Evolutionary conservation across 1,140 invertebrate genomes (phyloP).

Genomic region (Aphidius ervi): DNA sequence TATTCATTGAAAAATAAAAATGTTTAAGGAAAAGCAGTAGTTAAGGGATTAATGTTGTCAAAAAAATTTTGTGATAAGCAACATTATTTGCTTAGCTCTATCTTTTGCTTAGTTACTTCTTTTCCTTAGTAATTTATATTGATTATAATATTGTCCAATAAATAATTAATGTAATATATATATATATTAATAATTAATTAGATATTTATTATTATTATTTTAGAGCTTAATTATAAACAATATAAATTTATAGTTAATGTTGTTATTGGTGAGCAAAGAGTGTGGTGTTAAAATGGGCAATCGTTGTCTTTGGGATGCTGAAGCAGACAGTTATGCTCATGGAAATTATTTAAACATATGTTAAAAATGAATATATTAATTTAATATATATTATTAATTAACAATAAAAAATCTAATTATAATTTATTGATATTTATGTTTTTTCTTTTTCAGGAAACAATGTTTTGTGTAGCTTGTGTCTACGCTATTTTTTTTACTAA

Average conservation of each 20-base stretch:
- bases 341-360: conserved; percentile 70
- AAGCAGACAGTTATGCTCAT: conserved; percentile 76
- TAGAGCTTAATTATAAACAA: conserved; percentile 62
- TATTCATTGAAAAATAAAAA: too few species aligned
- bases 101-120: too few species aligned
- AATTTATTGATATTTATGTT: too few species aligned
- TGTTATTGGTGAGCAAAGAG: conserved; percentile 73
- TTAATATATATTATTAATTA: background rate
- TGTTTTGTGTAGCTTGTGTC: conserved; percentile 69
- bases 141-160: too few species aligned
- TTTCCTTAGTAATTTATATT: too few species aligned
- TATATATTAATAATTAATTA: background rate
- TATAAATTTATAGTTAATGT: conserved; percentile 84
- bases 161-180: too few species aligned
- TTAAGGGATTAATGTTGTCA: too few species aligned
- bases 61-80: too few species aligned
- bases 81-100: too few species aligned
- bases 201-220: conserved; percentile 23
- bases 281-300: conserved; percentile 76
- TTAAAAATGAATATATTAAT: conserved; percentile 6
- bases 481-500: conserved; percentile 71
- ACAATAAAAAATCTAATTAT: too few species aligned
- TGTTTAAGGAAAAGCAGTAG: too few species aligned
- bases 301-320: conserved; percentile 83
- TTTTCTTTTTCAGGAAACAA: conserved; percentile 53